Evolutionary conservation across 2,113 vertebrate genomes (phyloP).

Genomic region (Chrysochloris asiatica): DNA sequence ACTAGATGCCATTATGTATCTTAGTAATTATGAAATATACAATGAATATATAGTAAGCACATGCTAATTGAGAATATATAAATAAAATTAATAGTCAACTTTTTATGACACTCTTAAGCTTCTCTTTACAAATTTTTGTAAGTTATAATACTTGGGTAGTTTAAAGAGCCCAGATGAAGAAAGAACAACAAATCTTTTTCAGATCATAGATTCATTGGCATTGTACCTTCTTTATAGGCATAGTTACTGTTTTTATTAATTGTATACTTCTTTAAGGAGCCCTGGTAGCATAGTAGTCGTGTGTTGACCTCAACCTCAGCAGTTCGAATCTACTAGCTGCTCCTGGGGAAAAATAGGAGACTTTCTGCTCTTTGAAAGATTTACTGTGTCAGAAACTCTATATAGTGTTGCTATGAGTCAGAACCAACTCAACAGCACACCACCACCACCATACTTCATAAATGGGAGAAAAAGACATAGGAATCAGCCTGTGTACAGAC

Average conservation of each 20-base stretch:
- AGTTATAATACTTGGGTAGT: neutral
- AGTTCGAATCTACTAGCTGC: too few relatives aligned
- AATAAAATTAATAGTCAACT: neutral
- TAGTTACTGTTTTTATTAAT: neutral
- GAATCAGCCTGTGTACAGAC: neutral
- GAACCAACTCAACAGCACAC: too few relatives aligned
- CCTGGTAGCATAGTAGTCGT: too few relatives aligned
- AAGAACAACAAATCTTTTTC: neutral
- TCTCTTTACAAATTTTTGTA: slow-evolving; percentile 25
- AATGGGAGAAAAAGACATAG: neutral
- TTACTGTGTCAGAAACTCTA: too few relatives aligned
- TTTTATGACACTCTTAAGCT: neutral
- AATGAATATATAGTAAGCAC: neutral
- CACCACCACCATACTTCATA: too few relatives aligned
- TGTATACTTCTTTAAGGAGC: neutral
- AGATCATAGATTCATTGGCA: neutral
- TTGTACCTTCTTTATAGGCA: neutral
- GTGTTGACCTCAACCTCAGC: too few relatives aligned
- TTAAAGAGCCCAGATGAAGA: neutral
- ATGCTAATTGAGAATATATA: neutral
- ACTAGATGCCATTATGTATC: neutral
- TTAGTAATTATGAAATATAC: neutral
- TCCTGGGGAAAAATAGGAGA: too few relatives aligned
- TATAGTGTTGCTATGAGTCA: too few relatives aligned
- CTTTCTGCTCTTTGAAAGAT: too few relatives aligned